A percentile compares a stretch with the other conserved stretches of the same genome.
Conservation (phyloP, 2,797 vertebrate genomes). For the Botia kubotai region DNA sequence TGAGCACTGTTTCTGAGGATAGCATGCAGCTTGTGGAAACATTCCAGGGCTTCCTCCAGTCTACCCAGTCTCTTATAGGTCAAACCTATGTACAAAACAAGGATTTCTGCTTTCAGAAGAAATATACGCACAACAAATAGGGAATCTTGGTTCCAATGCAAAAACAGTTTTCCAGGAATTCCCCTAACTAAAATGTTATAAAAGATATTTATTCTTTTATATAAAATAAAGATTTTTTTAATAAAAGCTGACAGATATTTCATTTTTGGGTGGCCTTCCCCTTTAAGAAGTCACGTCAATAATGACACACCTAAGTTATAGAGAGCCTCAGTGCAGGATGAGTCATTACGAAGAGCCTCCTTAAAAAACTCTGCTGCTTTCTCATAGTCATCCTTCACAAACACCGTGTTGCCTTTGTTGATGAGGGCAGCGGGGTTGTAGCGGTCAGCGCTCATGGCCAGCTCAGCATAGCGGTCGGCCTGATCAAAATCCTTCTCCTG, state of each 20-base stretch:
- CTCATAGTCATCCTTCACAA: constrained; percentile 87
- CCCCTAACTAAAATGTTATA: too few relatives aligned
- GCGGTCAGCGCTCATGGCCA: constrained; percentile 91
- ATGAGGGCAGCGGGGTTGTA: constrained; percentile 95
- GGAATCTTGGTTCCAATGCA: too few relatives aligned
- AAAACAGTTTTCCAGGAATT: too few relatives aligned
- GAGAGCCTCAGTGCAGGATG: constrained; percentile 94
- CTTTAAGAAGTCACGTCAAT: background rate
- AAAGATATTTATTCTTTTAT: too few relatives aligned
- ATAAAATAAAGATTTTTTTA: too few relatives aligned
- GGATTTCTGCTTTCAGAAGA: background rate
- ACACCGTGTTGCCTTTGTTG: constrained; percentile 96
- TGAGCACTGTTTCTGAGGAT: constrained; percentile 91
- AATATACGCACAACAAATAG: too few relatives aligned
- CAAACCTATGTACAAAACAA: constrained; percentile 78
- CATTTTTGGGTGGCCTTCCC: background rate
- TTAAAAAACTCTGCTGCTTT: constrained; percentile 96
- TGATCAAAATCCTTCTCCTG: constrained; percentile 93
- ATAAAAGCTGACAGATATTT: too few relatives aligned
- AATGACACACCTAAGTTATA: constrained; percentile 89
- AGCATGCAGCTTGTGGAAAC: constrained; percentile 94
- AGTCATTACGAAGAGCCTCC: constrained; percentile 95
- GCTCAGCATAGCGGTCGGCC: constrained; percentile 91
- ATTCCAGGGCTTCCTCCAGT: constrained; percentile 91
- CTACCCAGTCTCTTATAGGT: constrained; percentile 88